Evolutionary conservation across 2,888 invertebrate genomes (phyloP), one percentile per base, ranked within the genome.

Genomic region (Alentia gelatinosa): DNA sequence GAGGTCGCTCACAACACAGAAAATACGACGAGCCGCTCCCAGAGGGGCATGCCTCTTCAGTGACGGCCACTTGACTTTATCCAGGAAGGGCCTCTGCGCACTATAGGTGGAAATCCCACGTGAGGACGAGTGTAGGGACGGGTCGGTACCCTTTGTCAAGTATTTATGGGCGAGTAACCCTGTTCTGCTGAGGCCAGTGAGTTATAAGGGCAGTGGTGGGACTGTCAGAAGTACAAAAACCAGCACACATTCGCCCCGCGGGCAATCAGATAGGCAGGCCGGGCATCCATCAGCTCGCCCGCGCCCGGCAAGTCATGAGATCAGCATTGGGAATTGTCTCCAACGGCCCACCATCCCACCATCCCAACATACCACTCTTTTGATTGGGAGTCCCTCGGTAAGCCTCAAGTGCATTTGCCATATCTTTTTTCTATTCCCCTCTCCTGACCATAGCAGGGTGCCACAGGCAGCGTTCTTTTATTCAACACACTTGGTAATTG

Each of bases 251-350:
- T 12, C 30, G 68, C 68, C 68, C 68, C 15, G 5, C 68, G 68
- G 68, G n/a, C 68, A 68, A 68, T 68, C 68, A 68, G 68, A 68
- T 68, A 68, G 26, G 23, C 30, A 12, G 26, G 23, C 30, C 68
- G n/a, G 68, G 68, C 68, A 30, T 68, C 68, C 68, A 68, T 68
- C 68, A 68, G 68, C 12, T 68, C 26, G 68, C 68, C 26, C 68
- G 68, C 33, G 33, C 30, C 68, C 26, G 12, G 1, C 30, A 68
- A 26, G 30, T 30, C 68, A 68, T 26, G 30, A 68, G 68, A 68
- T 68, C 68, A 68, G 68, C 68, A 68, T 26, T 68, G 68, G 68
- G 30, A 68, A 68, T 68, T 68, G 68, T 68, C 68, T 68, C 33
- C 68, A 26, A 30, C 68, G 30, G 19, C 56, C 56, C 56, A 26